Conservation (phyloP, 2,888 invertebrate species). For the Archips crataeganus region DNA sequence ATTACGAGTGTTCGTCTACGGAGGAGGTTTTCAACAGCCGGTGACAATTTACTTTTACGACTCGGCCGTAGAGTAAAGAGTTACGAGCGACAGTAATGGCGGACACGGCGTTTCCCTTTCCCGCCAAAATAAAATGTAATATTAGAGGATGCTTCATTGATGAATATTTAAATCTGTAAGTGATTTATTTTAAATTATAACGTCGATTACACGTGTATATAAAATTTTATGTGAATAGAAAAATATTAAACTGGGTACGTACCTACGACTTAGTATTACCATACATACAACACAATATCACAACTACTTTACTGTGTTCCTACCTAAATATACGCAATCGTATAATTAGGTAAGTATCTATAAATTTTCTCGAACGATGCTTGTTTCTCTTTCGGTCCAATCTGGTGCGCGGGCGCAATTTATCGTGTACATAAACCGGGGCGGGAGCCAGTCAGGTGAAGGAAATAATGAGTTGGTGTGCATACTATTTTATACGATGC, state of each 20-base stretch:
- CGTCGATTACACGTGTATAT: background rate
- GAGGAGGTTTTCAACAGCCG: slow-evolving; percentile 76
- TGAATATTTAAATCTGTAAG: slow-evolving; percentile 28
- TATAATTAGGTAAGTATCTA: background rate
- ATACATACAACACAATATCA: too few species aligned
- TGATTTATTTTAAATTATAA: slow-evolving; percentile 14
- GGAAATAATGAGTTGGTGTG: background rate
- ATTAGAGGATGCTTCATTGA: slow-evolving; percentile 26
- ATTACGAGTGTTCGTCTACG: slow-evolving; percentile 64
- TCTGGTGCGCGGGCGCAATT: slow-evolving; percentile 46
- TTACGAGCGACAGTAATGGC: slow-evolving; percentile 83
- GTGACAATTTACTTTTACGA: slow-evolving; percentile 85
- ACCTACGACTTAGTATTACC: too few species aligned
- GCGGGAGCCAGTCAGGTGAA: slow-evolving; percentile 11
- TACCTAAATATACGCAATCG: background rate
- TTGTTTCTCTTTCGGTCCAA: slow-evolving; percentile 52
- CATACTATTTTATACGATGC: background rate
- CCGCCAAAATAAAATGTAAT: slow-evolving; percentile 63
- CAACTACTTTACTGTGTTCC: background rate
- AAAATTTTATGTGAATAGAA: too few species aligned
- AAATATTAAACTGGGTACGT: too few species aligned
- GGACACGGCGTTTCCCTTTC: slow-evolving; percentile 75
- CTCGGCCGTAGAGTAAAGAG: slow-evolving; percentile 79
- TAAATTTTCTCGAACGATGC: background rate
- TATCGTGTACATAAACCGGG: slow-evolving; percentile 34